Percentiles rank a stretch among this genome's conserved stretches.
phyloP scores from a whole-genome alignment of 2,797 vertebrate genomes.

The Bucorvus abyssinicus region DNA sequence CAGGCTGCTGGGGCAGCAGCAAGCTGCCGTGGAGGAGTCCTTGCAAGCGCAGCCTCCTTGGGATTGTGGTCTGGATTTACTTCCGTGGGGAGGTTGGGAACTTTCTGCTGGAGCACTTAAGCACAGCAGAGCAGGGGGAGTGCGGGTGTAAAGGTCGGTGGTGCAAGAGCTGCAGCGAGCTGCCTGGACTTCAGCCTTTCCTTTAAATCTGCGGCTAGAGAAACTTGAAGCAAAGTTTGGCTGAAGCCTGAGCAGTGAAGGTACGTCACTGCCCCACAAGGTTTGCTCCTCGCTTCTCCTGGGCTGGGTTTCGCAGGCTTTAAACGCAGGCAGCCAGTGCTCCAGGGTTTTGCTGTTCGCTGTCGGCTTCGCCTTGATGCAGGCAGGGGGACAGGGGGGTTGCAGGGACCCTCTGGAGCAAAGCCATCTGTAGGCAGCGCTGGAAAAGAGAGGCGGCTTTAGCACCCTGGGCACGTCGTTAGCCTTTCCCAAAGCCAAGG shows the following conservation, averaged over 20 bases:
- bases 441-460: not conserved
- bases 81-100: not conserved
- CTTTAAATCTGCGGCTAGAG: not conserved
- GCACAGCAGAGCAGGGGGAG: not conserved
- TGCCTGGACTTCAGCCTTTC: constrained; percentile 5
- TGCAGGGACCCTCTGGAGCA: not conserved
- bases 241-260: not conserved
- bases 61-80: not conserved
- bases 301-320: not conserved
- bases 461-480: rapidly evolving
- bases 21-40: rapidly evolving
- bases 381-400: not conserved
- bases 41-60: rapidly evolving
- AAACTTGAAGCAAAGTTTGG: not conserved
- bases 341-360: rapidly evolving
- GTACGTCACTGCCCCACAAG: not conserved
- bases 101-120: not conserved
- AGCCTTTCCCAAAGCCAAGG: not conserved
- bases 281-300: not conserved
- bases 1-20: not conserved
- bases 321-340: not conserved
- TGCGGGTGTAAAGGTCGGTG: not conserved
- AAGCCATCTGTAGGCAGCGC: rapidly evolving
- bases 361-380: not conserved
- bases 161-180: not conserved